Conservation (phyloP, 2,888 invertebrate genomes). For the Caenorhabditis imperialis region DNA sequence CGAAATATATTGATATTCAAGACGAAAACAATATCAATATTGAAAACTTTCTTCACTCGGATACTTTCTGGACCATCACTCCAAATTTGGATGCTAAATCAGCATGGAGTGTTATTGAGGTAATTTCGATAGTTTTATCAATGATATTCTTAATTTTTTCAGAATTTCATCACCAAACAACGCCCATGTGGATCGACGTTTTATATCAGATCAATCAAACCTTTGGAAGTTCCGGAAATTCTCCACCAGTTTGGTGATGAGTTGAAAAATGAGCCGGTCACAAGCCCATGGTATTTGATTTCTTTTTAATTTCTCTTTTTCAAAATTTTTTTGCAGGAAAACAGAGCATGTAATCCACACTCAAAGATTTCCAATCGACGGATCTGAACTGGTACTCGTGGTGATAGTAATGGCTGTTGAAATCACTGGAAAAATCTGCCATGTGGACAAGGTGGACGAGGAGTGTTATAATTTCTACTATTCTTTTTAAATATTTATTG, state of each 20-base stretch:
- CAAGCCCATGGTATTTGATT: too few relatives aligned
- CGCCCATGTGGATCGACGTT: not conserved
- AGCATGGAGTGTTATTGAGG: not conserved
- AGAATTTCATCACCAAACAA: not conserved
- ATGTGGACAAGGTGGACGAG: not conserved
- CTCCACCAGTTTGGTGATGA: too few relatives aligned
- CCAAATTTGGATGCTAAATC: not conserved
- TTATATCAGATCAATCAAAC: not conserved
- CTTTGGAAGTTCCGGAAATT: not conserved
- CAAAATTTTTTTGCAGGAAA: not conserved
- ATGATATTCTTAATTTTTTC: not conserved
- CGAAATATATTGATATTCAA: not conserved
- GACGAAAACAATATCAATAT: not conserved
- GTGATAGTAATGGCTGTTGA: not conserved
- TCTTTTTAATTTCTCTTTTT: too few relatives aligned
- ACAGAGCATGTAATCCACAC: not conserved
- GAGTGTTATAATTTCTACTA: constrained; percentile 3
- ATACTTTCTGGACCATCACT: not conserved
- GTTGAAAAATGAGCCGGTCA: too few relatives aligned
- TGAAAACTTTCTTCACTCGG: not conserved
- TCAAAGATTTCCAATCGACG: not conserved
- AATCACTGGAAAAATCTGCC: not conserved
- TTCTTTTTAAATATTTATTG: too few relatives aligned
- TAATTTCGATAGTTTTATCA: not conserved
- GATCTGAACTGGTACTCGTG: not conserved